A percentile compares a stretch with the other conserved stretches of the same genome.
Evolutionary conservation across 2,888 invertebrate species (phyloP).

Genomic region (Ctenicera cuprea): DNA sequence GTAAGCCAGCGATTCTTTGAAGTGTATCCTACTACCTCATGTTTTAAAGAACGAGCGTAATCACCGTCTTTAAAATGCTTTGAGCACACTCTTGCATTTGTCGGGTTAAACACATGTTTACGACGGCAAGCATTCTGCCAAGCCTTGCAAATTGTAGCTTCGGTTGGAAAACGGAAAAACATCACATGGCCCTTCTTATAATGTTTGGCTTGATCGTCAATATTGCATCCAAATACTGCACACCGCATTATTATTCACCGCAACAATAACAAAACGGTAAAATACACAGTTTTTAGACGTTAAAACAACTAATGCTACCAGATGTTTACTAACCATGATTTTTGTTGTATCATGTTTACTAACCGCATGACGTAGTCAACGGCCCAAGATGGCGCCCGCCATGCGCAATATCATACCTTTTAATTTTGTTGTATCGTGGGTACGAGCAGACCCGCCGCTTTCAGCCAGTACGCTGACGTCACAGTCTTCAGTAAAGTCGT

Average conservation of each 20-base stretch:
- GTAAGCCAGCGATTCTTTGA: constrained; percentile 5
- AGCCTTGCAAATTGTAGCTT: background rate
- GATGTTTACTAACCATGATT: no score
- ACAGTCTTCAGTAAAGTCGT: no score
- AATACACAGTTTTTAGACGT: no score
- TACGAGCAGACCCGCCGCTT: no score
- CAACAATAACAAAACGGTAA: no score
- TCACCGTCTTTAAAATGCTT: constrained; percentile 2
- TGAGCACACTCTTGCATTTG: constrained; percentile 11
- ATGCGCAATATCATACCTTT: no score
- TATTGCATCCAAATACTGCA: constrained; percentile 25
- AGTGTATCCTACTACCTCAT: background rate
- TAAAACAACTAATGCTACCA: no score
- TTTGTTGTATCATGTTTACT: no score
- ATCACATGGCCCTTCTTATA: constrained; percentile 16
- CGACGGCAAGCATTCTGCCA: constrained; percentile 1
- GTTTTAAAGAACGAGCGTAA: constrained; percentile 9
- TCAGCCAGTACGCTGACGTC: no score
- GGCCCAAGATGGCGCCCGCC: no score
- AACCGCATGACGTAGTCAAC: no score
- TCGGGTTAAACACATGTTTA: background rate
- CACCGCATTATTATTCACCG: constrained; percentile 15
- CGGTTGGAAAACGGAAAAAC: constrained; percentile 20
- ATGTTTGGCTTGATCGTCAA: constrained; percentile 15
- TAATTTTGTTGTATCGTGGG: no score